Conservation (phyloP, 2,797 vertebrate genomes). For the Sebastes glaucus region DNA sequence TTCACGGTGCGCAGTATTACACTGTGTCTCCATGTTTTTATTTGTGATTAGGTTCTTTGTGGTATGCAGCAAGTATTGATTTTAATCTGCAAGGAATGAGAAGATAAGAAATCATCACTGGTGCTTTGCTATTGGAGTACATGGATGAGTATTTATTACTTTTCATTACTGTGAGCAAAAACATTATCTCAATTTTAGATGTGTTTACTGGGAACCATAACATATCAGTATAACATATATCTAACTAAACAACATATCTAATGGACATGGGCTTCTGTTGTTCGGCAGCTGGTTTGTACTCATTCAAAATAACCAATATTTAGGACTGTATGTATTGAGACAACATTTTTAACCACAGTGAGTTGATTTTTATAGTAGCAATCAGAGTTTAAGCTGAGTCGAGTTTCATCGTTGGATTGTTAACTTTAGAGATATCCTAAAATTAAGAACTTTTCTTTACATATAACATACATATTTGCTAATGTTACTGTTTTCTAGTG, state of each 20-base stretch:
- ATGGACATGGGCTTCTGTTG: background rate
- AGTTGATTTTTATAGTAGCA: background rate
- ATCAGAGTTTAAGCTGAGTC: background rate
- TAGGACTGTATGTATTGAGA: background rate
- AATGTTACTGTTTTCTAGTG: background rate
- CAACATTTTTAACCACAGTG: background rate
- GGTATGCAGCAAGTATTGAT: conserved; percentile 32
- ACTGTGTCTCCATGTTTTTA: conserved; percentile 18
- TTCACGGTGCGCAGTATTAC: background rate
- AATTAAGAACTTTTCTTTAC: background rate
- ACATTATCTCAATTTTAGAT: background rate
- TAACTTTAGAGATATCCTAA: background rate
- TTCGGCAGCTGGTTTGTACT: background rate
- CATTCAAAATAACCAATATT: background rate
- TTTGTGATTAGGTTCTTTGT: conserved; percentile 21
- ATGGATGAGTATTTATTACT: conserved; percentile 5
- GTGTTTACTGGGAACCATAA: background rate
- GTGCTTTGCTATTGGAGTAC: background rate
- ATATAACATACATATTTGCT: background rate
- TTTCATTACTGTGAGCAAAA: conserved; percentile 4
- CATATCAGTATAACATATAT: background rate
- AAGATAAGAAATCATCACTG: conserved; percentile 24
- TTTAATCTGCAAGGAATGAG: conserved; percentile 36
- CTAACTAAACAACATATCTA: background rate
- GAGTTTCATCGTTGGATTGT: background rate